Conservation (phyloP, 2,888 invertebrate genomes). For the Oegoconia quadripuncta region DNA sequence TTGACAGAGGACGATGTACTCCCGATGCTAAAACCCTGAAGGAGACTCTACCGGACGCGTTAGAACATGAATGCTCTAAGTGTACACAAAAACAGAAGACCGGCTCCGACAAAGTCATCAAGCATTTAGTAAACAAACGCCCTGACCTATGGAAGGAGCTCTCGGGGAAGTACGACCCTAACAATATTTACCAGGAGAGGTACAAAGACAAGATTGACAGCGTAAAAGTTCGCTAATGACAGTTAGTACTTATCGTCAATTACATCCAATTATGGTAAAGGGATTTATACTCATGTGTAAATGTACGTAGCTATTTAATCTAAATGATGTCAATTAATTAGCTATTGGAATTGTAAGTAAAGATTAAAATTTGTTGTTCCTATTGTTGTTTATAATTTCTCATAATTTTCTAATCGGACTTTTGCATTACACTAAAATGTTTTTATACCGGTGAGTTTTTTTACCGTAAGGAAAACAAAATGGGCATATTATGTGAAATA, state of each 20-base stretch:
- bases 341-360: constrained; percentile 3
- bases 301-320: constrained; percentile 8
- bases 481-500: no score
- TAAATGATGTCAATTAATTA: constrained; percentile 7
- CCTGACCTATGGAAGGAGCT: constrained; percentile 83
- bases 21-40: constrained; percentile 82
- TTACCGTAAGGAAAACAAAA: no score
- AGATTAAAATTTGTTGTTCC: not conserved
- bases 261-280: not conserved
- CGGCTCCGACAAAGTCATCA: constrained; percentile 82
- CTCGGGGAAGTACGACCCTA: constrained; percentile 84
- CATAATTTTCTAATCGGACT: no score
- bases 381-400: not conserved
- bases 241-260: not conserved
- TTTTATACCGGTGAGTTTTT: no score
- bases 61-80: constrained; percentile 83
- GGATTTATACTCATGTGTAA: not conserved
- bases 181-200: constrained; percentile 81
- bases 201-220: constrained; percentile 76
- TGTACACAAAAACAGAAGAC: constrained; percentile 81
- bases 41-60: constrained; percentile 83
- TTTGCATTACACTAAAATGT: no score
- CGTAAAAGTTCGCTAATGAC: constrained; percentile 29
- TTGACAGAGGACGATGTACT: constrained; percentile 82
- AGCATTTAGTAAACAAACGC: constrained; percentile 83